A percentile compares a stretch with the other conserved stretches of the same genome.
These are phyloP conservation scores for Henricia sp. DNA, from an alignment of 53 echinoderm and acorn worm species.

Conservation along the genomic window DNA sequence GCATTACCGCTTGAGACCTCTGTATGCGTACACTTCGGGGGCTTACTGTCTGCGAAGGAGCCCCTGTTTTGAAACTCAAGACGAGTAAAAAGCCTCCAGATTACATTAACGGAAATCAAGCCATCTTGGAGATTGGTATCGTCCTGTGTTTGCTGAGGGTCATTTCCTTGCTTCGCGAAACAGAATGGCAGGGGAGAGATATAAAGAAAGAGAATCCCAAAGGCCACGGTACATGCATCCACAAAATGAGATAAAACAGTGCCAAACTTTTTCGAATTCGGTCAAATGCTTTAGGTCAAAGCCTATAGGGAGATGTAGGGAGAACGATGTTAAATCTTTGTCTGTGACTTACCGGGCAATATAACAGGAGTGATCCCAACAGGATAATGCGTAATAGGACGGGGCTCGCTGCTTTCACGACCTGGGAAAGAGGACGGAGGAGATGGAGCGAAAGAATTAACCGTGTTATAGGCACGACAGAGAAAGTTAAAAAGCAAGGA, in stretches of 20 bases:
- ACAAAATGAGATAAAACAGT: background rate
- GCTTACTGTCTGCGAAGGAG: background rate
- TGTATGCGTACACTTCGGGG: no score
- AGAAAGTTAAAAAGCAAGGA: no score
- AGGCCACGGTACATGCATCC: background rate
- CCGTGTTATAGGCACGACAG: no score
- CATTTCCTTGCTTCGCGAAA: slow-evolving; percentile 6
- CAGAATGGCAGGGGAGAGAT: slow-evolving; percentile 16
- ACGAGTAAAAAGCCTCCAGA: background rate
- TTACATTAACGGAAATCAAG: slow-evolving; percentile 27
- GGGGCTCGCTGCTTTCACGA: slow-evolving; percentile 96
- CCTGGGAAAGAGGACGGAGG: slow-evolving; percentile 60
- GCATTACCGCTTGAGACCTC: no score
- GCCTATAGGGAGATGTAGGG: no score
- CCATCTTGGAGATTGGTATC: slow-evolving; percentile 20
- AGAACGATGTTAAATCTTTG: no score
- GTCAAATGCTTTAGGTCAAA: background rate
- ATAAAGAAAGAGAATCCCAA: background rate
- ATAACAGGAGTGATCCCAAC: slow-evolving; percentile 83
- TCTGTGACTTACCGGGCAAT: slow-evolving; percentile 82
- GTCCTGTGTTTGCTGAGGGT: slow-evolving; percentile 10
- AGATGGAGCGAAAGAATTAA: no score
- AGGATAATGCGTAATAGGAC: slow-evolving; percentile 88
- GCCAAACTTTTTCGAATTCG: background rate
- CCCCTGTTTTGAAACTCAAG: slow-evolving; percentile 2